Evolutionary conservation across 2,888 invertebrate genomes (phyloP), one percentile per base, ranked within the genome.

Genomic region (Mamestra brassicae): DNA sequence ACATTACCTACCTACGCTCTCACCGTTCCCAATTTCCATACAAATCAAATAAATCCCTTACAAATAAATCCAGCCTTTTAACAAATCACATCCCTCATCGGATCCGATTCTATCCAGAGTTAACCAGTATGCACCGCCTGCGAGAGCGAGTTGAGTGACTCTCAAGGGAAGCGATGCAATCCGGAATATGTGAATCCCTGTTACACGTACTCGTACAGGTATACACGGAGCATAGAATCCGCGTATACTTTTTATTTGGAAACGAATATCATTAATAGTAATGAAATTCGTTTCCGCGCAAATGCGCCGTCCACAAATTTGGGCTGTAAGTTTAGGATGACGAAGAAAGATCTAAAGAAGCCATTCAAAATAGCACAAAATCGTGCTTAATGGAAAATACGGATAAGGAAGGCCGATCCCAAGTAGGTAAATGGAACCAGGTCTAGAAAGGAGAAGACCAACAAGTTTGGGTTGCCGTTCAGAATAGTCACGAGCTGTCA

Each of bases 121-220:
- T 82, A 89, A 85, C 87, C 81, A 78, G 86, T 77, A 82, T 83
- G 73, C 85, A 84, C 80, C 42, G 75, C 55, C 52, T 68, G 52
- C 63, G 58, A 62, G 58, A 71, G 52, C 67, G 71, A 74, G 71
- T 79, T 78, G 80, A 89, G 89, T 77, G 84, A 76, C 84, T 85
- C 88, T 89, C 85, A 58, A 74, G 88, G 85, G 86, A 87, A 83
- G 69, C 73, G 76, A 82, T 86, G 87, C 89, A 87, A 89, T 88
- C 80, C 80, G 85, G 87, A 78, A 87, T 87, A 88, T 85, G 81
- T 88, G 92, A 91, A 92, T 91, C 84, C 89, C 76, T 52, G n/a
- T 11, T 58, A 17, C 7, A 38, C 15, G 4, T 57, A 57, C 34
- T 26, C 34, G 15, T 58, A 58, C 15, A 3, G n/a, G n/a, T n/a